A percentile compares a stretch with the other conserved stretches of the same genome.
These are phyloP conservation scores for Drosophila yooni DNA, from an alignment of 2,888 invertebrate species.

Conservation along the genomic window DNA sequence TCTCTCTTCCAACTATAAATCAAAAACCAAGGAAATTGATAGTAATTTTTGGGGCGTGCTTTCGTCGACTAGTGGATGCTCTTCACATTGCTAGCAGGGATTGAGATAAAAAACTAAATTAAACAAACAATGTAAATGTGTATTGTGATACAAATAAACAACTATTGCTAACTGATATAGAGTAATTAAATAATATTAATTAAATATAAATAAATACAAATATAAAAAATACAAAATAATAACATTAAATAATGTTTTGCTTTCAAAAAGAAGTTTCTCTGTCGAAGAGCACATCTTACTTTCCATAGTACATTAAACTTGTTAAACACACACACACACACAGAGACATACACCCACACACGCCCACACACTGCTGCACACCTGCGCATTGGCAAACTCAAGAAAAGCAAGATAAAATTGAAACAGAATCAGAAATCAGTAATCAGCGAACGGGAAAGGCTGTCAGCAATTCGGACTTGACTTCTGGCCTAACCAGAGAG, in stretches of 20 bases:
- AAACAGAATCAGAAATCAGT: slow-evolving; percentile 32
- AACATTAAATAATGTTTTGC: background rate
- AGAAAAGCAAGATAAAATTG: slow-evolving; percentile 10
- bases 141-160: background rate
- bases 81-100: background rate
- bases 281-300: background rate
- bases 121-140: background rate
- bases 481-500: slow-evolving; percentile 25
- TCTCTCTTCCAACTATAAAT: slow-evolving; percentile 1
- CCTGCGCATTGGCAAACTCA: background rate
- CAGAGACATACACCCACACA: slow-evolving; percentile 5
- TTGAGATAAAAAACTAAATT: background rate
- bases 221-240: background rate
- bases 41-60: background rate
- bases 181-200: background rate
- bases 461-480: slow-evolving; percentile 38
- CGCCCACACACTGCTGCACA: slow-evolving; percentile 7
- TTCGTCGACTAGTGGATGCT: background rate
- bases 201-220: background rate
- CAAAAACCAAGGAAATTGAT: background rate
- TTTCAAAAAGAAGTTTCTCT: background rate
- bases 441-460: slow-evolving; percentile 28
- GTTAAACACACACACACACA: background rate
- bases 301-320: background rate
- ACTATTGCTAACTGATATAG: background rate